Evolutionary conservation across 2,797 vertebrate species (phyloP).

Genomic region (Tadarida brasiliensis): DNA sequence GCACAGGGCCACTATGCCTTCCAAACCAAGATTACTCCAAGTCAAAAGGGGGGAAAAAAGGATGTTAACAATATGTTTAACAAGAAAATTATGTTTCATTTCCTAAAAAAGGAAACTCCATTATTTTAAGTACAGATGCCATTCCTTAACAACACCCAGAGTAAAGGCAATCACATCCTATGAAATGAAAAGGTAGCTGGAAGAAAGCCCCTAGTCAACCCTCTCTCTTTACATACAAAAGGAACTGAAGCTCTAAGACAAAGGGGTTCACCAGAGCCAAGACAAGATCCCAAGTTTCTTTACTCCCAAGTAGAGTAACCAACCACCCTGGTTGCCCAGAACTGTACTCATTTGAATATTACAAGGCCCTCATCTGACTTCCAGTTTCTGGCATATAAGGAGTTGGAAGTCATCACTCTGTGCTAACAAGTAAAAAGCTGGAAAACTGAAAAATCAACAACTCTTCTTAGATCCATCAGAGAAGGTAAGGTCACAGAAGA

Average conservation of each 20-base stretch:
- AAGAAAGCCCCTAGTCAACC: neutral
- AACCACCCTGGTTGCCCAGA: neutral
- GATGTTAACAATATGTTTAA: neutral
- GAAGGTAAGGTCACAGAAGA: neutral
- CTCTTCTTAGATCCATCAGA: neutral
- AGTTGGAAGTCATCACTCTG: neutral
- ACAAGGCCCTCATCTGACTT: neutral
- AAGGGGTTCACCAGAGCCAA: neutral
- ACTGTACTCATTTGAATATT: neutral
- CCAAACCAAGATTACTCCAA: constrained; percentile 12
- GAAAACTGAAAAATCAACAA: neutral
- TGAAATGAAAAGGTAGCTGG: neutral
- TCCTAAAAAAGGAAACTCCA: neutral
- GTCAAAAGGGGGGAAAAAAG: neutral
- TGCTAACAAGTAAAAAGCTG: constrained; percentile 14
- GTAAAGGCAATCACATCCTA: constrained; percentile 2
- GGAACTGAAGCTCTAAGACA: neutral
- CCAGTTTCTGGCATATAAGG: neutral
- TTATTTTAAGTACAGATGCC: constrained; percentile 25
- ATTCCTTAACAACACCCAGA: constrained; percentile 19
- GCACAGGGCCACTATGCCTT: neutral
- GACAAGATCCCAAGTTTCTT: neutral
- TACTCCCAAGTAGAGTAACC: too few species aligned
- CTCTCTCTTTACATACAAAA: neutral
- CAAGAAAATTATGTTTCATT: constrained; percentile 1